Percentiles rank a stretch among this genome's conserved stretches.
These are phyloP conservation scores for Chaitophorus viminalis DNA, from an alignment of 2,888 invertebrate genomes.

Conservation along the genomic window DNA sequence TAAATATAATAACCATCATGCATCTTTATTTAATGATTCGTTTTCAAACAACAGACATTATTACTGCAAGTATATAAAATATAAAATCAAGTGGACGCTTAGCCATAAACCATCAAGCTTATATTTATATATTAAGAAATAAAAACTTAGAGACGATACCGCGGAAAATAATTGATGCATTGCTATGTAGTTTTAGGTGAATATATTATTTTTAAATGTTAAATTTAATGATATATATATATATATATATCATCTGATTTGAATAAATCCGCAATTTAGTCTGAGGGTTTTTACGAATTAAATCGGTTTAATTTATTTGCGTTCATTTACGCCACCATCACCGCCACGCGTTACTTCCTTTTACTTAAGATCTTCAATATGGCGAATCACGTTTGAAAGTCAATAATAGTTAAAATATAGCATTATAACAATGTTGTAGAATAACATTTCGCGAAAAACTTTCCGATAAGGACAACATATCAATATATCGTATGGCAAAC, in stretches of 20 bases:
- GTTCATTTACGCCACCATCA: neutral
- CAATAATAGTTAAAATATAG: too few species aligned
- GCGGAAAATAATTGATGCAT: neutral
- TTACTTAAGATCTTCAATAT: neutral
- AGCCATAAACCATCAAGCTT: neutral
- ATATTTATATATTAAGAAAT: neutral
- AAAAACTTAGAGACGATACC: neutral
- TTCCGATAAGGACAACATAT: too few species aligned
- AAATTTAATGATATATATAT: too few species aligned
- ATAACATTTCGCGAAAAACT: too few species aligned
- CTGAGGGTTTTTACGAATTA: neutral
- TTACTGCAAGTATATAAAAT: neutral
- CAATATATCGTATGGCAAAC: too few species aligned
- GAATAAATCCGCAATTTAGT: neutral
- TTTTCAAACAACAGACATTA: neutral
- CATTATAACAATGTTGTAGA: too few species aligned
- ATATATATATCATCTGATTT: neutral
- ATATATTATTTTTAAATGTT: neutral
- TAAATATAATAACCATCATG: too few species aligned
- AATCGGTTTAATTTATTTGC: neutral
- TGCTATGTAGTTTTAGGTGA: neutral
- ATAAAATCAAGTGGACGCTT: neutral
- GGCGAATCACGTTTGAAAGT: neutral
- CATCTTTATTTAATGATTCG: neutral
- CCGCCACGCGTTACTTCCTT: neutral